Evolutionary conservation across 2,797 vertebrate species (phyloP).

Genomic region (Gymnodraco acuticeps): DNA sequence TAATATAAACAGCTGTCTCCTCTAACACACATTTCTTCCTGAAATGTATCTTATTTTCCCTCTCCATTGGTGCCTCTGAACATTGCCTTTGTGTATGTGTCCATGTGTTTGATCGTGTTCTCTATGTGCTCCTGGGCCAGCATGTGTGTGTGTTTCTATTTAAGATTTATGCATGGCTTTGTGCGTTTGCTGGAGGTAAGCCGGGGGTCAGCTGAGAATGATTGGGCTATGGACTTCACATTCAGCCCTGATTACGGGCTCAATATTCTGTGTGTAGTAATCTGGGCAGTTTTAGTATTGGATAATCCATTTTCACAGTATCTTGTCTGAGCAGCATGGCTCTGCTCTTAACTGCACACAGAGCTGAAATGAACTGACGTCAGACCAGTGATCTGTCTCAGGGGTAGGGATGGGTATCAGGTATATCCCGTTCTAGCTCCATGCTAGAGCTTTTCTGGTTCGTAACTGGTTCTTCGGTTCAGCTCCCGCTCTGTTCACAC

Average conservation of each 20-base stretch:
- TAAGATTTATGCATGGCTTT: background rate
- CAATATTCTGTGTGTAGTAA: conserved; percentile 40
- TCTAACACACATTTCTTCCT: conserved; percentile 10
- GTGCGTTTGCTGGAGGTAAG: conserved; percentile 51
- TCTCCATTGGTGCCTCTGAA: conserved; percentile 31
- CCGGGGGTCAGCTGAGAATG: conserved; percentile 63
- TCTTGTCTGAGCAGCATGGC: conserved; percentile 32
- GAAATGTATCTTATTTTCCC: conserved; percentile 3
- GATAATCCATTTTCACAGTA: conserved; percentile 34
- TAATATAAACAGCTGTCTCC: conserved; percentile 41
- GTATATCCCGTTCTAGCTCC: no score
- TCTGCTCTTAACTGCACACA: conserved; percentile 9
- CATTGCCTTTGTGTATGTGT: conserved; percentile 55
- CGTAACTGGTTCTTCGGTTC: no score
- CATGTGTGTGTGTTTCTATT: background rate
- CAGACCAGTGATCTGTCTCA: conserved; percentile 10
- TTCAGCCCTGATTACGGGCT: conserved; percentile 49
- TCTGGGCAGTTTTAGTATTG: conserved; percentile 40
- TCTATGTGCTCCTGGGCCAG: background rate
- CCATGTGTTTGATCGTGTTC: background rate
- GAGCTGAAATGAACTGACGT: conserved; percentile 19
- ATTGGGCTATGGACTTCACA: conserved; percentile 33
- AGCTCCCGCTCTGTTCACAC: no score
- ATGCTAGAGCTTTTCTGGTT: no score
- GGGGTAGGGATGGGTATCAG: no score